Evolutionary conservation across 2,797 vertebrate species (phyloP).

Genomic region (Sebastes hubbsi): DNA sequence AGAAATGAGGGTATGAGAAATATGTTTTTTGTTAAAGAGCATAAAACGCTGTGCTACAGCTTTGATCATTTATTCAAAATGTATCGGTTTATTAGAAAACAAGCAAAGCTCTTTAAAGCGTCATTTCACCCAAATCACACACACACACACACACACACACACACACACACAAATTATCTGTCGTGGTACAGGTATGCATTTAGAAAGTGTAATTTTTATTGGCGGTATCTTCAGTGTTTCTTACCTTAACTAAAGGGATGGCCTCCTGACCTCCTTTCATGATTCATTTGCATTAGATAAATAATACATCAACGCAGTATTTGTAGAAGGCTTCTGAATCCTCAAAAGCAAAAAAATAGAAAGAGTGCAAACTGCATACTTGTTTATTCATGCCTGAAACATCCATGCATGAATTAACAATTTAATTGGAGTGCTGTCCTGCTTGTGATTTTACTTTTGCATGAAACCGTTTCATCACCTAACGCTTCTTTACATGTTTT

Average conservation of each 20-base stretch:
- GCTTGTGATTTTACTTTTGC: neutral
- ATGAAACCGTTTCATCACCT: neutral
- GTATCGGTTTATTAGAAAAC: neutral
- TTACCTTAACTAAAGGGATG: neutral
- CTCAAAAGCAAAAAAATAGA: slow-evolving; percentile 9
- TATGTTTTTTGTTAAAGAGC: neutral
- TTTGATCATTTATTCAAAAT: slow-evolving; percentile 25
- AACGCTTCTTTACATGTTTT: neutral
- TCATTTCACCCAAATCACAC: neutral
- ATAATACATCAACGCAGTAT: slow-evolving; percentile 20
- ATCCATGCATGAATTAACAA: neutral
- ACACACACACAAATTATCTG: neutral
- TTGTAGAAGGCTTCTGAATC: neutral
- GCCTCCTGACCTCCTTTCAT: slow-evolving; percentile 12
- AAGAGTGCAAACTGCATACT: neutral
- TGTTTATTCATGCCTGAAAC: neutral
- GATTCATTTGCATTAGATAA: slow-evolving; percentile 19
- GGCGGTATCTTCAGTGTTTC: neutral
- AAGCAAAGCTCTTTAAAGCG: neutral
- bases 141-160: neutral
- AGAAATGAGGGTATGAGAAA: slow-evolving; percentile 6
- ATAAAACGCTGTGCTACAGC: neutral
- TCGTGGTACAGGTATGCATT: neutral
- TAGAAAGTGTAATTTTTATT: neutral
- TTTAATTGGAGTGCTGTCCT: neutral